Conservation (phyloP, 2,113 vertebrate species). For the Psophia crepitans region DNA sequence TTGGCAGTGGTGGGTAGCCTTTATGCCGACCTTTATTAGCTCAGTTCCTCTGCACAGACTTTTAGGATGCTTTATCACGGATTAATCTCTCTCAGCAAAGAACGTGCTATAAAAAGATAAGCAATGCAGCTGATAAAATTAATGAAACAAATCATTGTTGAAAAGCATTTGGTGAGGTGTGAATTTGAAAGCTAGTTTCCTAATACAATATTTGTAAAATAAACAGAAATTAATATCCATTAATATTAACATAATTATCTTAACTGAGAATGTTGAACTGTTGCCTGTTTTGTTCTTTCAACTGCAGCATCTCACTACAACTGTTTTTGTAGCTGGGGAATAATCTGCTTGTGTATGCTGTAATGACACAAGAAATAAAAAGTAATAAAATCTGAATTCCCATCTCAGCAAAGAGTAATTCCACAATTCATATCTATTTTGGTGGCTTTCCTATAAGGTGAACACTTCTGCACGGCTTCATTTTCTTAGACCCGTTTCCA, state of each 20-base stretch:
- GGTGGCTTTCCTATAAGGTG: background rate
- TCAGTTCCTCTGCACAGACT: background rate
- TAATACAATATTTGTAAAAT: slow-evolving; percentile 54
- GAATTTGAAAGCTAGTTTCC: slow-evolving; percentile 49
- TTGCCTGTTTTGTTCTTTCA: slow-evolving; percentile 63
- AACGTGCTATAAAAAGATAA: slow-evolving; percentile 5
- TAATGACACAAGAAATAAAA: slow-evolving; percentile 40
- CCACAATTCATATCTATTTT: background rate
- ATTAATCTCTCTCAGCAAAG: slow-evolving; percentile 29
- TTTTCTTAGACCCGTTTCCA: background rate
- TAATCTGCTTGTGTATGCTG: slow-evolving; percentile 33
- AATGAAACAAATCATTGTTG: slow-evolving; percentile 59
- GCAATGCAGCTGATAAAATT: slow-evolving; percentile 38
- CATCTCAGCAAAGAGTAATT: background rate
- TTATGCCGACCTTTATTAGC: background rate
- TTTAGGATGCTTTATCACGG: background rate
- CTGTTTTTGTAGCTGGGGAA: slow-evolving; percentile 32
- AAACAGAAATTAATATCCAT: slow-evolving; percentile 63
- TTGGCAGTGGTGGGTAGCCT: background rate
- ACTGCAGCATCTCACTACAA: background rate
- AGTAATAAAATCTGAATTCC: background rate
- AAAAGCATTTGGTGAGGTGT: slow-evolving; percentile 62
- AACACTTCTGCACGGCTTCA: background rate
- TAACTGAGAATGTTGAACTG: slow-evolving; percentile 43
- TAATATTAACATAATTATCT: slow-evolving; percentile 62